Conservation (phyloP, 2,797 vertebrate genomes). For the Delichon dasypus region DNA sequence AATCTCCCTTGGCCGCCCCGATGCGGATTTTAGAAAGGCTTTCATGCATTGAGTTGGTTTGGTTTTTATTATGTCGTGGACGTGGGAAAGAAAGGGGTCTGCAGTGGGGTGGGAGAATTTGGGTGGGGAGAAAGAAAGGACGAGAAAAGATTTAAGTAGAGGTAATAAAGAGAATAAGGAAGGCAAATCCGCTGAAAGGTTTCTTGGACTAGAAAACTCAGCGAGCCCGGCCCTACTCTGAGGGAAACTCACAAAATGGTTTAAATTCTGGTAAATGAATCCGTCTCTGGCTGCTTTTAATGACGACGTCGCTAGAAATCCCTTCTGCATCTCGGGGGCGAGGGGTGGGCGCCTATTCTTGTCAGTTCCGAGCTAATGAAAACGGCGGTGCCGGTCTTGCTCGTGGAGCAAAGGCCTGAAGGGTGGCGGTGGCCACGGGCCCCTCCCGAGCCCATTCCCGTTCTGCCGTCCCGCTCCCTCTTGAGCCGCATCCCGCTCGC, state of each 20-base stretch:
- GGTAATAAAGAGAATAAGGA: constrained; percentile 31
- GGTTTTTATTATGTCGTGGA: constrained; percentile 39
- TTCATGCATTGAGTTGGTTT: background rate
- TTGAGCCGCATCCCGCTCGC: background rate
- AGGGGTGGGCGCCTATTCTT: background rate
- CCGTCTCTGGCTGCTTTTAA: background rate
- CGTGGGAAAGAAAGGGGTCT: background rate
- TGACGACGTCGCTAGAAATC: background rate
- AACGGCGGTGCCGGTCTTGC: background rate
- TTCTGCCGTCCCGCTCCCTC: background rate
- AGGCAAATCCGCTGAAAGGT: constrained; percentile 23
- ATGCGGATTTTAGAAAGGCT: background rate
- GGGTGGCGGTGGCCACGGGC: background rate
- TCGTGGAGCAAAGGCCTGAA: background rate
- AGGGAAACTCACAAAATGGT: background rate
- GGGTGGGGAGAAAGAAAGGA: background rate
- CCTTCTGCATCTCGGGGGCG: background rate
- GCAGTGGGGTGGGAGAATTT: background rate
- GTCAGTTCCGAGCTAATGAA: background rate
- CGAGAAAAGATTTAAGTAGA: constrained; percentile 38
- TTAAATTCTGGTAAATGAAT: background rate
- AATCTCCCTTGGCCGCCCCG: no score
- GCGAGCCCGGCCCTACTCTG: background rate
- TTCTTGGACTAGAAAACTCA: constrained; percentile 22
- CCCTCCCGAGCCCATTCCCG: background rate